These are phyloP conservation scores for Drosophila biarmipes DNA, from an alignment of 1,140 invertebrate genomes.

Conservation along the genomic window DNA sequence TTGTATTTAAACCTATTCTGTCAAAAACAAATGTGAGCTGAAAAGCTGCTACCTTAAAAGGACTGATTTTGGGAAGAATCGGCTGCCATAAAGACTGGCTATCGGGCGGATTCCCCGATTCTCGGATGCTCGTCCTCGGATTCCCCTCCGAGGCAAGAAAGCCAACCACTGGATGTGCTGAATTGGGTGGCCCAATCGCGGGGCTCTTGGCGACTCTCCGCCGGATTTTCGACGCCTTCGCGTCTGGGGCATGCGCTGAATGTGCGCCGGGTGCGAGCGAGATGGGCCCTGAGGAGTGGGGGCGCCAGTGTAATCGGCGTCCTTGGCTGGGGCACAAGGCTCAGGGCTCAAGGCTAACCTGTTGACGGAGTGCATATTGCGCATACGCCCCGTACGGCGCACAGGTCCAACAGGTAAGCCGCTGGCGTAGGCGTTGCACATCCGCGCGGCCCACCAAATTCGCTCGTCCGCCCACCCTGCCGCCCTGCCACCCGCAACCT, in stretches of 20 bases:
- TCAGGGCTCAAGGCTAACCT: conserved; percentile 74
- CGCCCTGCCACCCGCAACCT: not conserved
- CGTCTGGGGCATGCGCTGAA: conserved; percentile 68
- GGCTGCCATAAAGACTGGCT: not conserved
- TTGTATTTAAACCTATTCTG: no score
- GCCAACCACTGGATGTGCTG: conserved; percentile 29
- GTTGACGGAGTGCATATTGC: conserved; percentile 73
- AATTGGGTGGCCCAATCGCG: conserved; percentile 45
- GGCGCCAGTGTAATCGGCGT: not conserved
- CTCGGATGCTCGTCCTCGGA: no score
- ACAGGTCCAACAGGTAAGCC: conserved; percentile 67
- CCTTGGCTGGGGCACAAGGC: conserved; percentile 19
- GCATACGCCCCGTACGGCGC: conserved; percentile 61
- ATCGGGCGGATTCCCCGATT: not conserved
- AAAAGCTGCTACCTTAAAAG: not conserved
- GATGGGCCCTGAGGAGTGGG: not conserved
- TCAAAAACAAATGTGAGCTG: not conserved
- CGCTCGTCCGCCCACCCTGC: no score
- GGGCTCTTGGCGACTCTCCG: conserved; percentile 3
- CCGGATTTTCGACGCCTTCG: conserved; percentile 29
- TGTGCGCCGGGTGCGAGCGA: conserved; percentile 7
- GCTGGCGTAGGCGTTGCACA: conserved; percentile 50
- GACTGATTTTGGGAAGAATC: not conserved
- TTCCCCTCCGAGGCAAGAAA: not conserved
- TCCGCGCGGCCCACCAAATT: not conserved